Conservation (phyloP, 1,140 invertebrate species). For the Trachymyrmex septentrionalis region DNA sequence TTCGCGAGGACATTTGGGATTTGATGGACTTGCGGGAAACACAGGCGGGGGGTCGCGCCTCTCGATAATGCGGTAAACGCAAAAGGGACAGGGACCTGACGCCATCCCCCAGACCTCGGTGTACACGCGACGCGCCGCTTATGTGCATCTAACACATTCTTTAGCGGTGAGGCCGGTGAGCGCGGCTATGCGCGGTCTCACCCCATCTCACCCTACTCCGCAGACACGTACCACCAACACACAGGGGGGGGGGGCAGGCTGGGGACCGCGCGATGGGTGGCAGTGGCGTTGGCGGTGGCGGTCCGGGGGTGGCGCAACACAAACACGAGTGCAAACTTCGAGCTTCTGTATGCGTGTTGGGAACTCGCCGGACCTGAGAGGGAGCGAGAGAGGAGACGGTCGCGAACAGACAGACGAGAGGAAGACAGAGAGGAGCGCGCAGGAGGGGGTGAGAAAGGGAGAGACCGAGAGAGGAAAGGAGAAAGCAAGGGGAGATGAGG, state of each 20-base stretch:
- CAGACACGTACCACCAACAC: constrained; percentile 40
- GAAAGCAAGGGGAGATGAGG: neutral
- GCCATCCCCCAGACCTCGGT: neutral
- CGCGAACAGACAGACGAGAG: constrained; percentile 2
- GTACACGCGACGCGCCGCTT: constrained; percentile 61
- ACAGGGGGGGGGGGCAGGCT: constrained; percentile 48
- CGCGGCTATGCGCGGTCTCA: constrained; percentile 58
- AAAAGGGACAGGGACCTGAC: constrained; percentile 62
- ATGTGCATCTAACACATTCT: constrained; percentile 71
- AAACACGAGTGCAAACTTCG: constrained; percentile 50
- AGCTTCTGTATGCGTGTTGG: constrained; percentile 58
- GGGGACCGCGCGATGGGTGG: constrained; percentile 35
- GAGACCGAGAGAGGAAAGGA: constrained; percentile 1
- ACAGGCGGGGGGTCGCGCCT: constrained; percentile 25
- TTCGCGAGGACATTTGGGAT: constrained; percentile 28
- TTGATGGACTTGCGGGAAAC: constrained; percentile 47
- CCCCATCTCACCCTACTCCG: neutral
- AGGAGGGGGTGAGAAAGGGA: constrained; percentile 7
- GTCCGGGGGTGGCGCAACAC: constrained; percentile 38
- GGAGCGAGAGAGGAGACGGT: constrained; percentile 49
- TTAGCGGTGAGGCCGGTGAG: constrained; percentile 37
- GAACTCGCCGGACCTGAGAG: constrained; percentile 54
- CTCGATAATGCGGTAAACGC: constrained; percentile 75
- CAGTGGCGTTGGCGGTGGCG: constrained; percentile 35
- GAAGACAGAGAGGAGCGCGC: neutral